Base-by-base conservation (phyloP, 2,113 vertebrate genomes). In the Orthonyx spaldingii region DNA sequence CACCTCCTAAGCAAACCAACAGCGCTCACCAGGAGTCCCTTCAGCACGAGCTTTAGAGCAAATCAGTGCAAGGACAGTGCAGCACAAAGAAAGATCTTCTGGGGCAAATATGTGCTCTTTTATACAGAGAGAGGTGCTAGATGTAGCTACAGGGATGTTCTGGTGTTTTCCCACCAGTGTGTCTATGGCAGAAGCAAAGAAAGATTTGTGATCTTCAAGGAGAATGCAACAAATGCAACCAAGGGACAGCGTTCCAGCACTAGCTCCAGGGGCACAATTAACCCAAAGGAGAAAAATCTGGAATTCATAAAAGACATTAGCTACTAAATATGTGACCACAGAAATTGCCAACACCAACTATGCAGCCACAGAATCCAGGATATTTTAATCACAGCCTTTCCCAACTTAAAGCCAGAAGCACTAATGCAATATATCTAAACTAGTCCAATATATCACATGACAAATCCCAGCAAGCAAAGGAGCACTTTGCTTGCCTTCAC, bases 301-400 rank as follows among this genome's bases (percentile, higher is more conserved):
- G 95, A 95, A 87, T 70, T 82, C 71, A 95, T 93, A 89, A 95
- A 86, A 87, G 92, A 88, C 72, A 81, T 96, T 91, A 92, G 78
- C 94, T 96, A 96, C 92, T 88, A 96, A 97, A 87, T 93, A 95
- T 83, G 89, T 3, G 50, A 91, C 90, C 96, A 41, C 93, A 93
- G 95, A 88, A 96, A 91, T 74, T 94, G 96, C 93, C 95, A 96
- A 92, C 90, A 88, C 80, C 95, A 95, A 86, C 92, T 89, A 39
- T 42, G 80, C 6, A 15, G 82, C 80, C 94, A 52, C 87, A 83
- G 85, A 75, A 90, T 50, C 70, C 89, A 65, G 70, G 44, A 85
- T 93, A 77, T 84, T 89, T 81, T 47, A 93, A 94, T 85, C 78
- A 72, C 89, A 95, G 66, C 80, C 65, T 49, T 84, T 94, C 75